phyloP scores from a whole-genome alignment of 2,888 invertebrate genomes.

The Venustoraphidia nigricollis region DNA sequence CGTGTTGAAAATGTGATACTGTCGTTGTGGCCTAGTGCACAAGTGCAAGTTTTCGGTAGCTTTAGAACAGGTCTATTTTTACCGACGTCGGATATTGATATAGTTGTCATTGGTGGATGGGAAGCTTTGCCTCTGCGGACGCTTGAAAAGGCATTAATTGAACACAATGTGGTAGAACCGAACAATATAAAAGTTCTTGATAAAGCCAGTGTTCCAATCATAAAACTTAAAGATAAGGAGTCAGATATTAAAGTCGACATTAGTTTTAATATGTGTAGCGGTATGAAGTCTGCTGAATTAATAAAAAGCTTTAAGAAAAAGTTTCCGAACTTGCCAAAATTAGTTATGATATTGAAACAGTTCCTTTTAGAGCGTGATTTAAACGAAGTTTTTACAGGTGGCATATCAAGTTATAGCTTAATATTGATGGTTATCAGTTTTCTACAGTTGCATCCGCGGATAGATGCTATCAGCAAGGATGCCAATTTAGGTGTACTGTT shows the following conservation, averaged over 20 bases:
- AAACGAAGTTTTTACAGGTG: constrained; percentile 99
- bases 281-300: constrained; percentile 90
- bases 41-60: constrained; percentile 95
- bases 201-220: constrained; percentile 96
- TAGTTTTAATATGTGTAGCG: constrained; percentile 98
- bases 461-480: constrained; percentile 45
- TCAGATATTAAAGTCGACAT: constrained; percentile 91
- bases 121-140: constrained; percentile 80
- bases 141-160: constrained; percentile 77
- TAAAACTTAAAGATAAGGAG: constrained; percentile 84
- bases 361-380: constrained; percentile 94
- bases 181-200: constrained; percentile 87
- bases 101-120: constrained; percentile 67
- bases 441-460: constrained; percentile 79
- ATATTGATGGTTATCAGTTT: constrained; percentile 98
- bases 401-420: constrained; percentile 96
- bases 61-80: constrained; percentile 94
- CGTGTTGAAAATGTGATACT: constrained; percentile 78
- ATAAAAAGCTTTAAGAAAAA: constrained; percentile 80
- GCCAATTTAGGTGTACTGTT: constrained; percentile 86
- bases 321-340: constrained; percentile 81
- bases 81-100: constrained; percentile 76
- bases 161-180: constrained; percentile 78
- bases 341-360: constrained; percentile 96
- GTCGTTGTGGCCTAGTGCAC: constrained; percentile 82